Conservation (phyloP, 2,888 invertebrate species). For the Tenthredo amoena region DNA sequence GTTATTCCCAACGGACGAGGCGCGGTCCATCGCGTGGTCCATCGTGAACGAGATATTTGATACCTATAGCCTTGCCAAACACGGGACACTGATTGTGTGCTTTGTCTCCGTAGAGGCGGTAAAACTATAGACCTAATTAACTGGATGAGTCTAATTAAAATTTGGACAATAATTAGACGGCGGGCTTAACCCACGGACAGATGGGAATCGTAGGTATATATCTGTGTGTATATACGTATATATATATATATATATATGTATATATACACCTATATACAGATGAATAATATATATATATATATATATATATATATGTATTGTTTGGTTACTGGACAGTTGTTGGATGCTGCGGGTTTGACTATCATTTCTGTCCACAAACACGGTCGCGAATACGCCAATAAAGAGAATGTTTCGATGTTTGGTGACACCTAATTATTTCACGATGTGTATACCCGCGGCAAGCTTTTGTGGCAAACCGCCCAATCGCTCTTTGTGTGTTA, state of each 20-base stretch:
- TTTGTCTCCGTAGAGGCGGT: slow-evolving; percentile 50
- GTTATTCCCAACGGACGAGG: slow-evolving; percentile 50
- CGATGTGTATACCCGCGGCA: slow-evolving; percentile 48
- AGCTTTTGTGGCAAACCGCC: slow-evolving; percentile 41
- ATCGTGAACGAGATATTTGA: slow-evolving; percentile 55
- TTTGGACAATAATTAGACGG: slow-evolving; percentile 52
- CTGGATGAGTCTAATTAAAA: slow-evolving; percentile 54
- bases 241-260: not conserved
- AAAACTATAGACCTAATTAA: slow-evolving; percentile 57
- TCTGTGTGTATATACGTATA: not conserved
- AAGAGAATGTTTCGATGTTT: slow-evolving; percentile 64
- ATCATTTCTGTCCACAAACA: slow-evolving; percentile 51
- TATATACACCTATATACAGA: not conserved
- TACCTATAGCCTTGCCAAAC: slow-evolving; percentile 52
- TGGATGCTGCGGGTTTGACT: slow-evolving; percentile 52
- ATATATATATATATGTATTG: slow-evolving; percentile 8
- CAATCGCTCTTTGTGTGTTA: slow-evolving; percentile 48
- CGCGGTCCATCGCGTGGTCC: slow-evolving; percentile 43
- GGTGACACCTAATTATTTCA: slow-evolving; percentile 67
- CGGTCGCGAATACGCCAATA: slow-evolving; percentile 55
- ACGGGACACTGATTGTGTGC: slow-evolving; percentile 55
- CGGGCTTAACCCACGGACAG: slow-evolving; percentile 45
- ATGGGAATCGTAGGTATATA: slow-evolving; percentile 34
- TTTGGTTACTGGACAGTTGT: slow-evolving; percentile 53
- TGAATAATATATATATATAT: too few relatives aligned